phyloP scores from a whole-genome alignment of 2,888 invertebrate genomes.

The Mystacides longicornis region DNA sequence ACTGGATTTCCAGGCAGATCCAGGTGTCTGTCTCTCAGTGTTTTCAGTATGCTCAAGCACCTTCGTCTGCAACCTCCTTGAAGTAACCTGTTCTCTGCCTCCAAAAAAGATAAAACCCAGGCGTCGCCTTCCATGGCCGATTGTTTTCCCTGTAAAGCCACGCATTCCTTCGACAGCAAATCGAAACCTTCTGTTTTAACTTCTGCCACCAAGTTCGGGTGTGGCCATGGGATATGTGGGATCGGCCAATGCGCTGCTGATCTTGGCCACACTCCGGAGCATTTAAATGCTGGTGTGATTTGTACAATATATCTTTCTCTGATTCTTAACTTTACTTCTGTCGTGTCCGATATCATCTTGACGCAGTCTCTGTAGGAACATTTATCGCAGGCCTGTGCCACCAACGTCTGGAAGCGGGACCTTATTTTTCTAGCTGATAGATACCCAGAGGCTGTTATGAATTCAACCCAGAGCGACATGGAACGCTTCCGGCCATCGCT shows the following conservation, averaged over 20 bases:
- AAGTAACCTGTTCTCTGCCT: constrained; percentile 83
- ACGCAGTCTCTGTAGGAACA: constrained; percentile 86
- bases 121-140: constrained; percentile 93
- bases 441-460: constrained; percentile 93
- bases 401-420: constrained; percentile 83
- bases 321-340: constrained; percentile 82
- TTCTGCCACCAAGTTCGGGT: constrained; percentile 81
- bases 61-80: constrained; percentile 80
- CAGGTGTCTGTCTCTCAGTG: constrained; percentile 81
- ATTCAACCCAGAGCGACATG: constrained; percentile 97
- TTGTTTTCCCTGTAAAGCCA: constrained; percentile 73
- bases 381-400: constrained; percentile 87
- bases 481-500: constrained; percentile 93
- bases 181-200: constrained; percentile 95
- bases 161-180: constrained; percentile 79
- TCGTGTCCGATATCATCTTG: constrained; percentile 90
- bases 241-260: constrained; percentile 92
- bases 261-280: constrained; percentile 89
- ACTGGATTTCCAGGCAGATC: constrained; percentile 85
- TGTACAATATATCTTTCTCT: constrained; percentile 87
- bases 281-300: constrained; percentile 91
- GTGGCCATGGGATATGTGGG: constrained; percentile 87
- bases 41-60: constrained; percentile 82
- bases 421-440: constrained; percentile 88
- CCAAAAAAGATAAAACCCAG: constrained; percentile 85